A percentile compares a stretch with the other conserved stretches of the same genome.
phyloP scores from a whole-genome alignment of 1,140 invertebrate species.

The Acromyrmex charruanus region DNA sequence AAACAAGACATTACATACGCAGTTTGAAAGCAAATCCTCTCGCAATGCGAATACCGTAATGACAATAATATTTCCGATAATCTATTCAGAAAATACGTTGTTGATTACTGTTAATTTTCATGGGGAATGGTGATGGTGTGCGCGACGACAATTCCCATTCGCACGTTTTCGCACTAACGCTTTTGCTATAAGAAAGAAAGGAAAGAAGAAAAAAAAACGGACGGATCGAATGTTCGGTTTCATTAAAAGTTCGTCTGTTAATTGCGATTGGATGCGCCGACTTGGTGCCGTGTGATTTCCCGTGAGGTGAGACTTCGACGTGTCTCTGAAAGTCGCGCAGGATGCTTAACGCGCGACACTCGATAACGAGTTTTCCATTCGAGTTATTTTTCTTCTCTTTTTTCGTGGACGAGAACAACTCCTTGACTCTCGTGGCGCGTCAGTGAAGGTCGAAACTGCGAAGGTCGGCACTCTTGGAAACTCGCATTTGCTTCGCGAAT shows the following conservation, averaged over 20 bases:
- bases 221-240: slow-evolving; percentile 62
- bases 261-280: slow-evolving; percentile 66
- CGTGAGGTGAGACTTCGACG: slow-evolving; percentile 42
- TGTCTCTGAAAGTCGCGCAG: slow-evolving; percentile 41
- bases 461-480: slow-evolving; percentile 45
- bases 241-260: slow-evolving; percentile 71
- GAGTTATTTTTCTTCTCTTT: slow-evolving; percentile 50
- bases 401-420: neutral
- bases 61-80: neutral
- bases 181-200: neutral
- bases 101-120: slow-evolving; percentile 46
- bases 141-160: slow-evolving; percentile 27
- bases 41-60: neutral
- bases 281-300: slow-evolving; percentile 71
- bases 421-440: neutral
- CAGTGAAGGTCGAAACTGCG: slow-evolving; percentile 46
- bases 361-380: slow-evolving; percentile 73
- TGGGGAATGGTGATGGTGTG: neutral
- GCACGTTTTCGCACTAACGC: neutral
- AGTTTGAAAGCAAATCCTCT: slow-evolving; percentile 7
- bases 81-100: neutral
- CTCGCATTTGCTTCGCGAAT: slow-evolving; percentile 23
- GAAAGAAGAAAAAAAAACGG: neutral
- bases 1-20: slow-evolving; percentile 19
- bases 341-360: slow-evolving; percentile 54